Percentiles rank a stretch among this genome's conserved stretches.
Conservation (phyloP, 2,113 vertebrate genomes). For the Arvicanthis niloticus region DNA sequence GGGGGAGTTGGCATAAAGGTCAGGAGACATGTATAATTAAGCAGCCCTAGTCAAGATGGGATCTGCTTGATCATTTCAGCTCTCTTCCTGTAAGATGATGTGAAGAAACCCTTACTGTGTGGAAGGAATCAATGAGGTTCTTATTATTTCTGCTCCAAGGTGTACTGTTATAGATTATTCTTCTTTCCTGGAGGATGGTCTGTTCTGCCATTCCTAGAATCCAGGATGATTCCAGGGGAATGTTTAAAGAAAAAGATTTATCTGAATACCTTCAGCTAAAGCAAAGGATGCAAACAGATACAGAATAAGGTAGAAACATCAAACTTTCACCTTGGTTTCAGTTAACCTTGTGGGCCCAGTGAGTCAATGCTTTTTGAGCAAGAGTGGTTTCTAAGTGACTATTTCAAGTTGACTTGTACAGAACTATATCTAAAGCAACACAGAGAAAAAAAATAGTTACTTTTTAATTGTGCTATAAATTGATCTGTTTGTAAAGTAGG, state of each 20-base stretch:
- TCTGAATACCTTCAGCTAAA: not conserved
- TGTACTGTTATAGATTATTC: not conserved
- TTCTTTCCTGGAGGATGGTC: not conserved
- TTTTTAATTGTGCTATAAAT: slow-evolving; percentile 19
- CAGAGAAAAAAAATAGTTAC: not conserved
- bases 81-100: not conserved
- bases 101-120: not conserved
- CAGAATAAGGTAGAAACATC: not conserved
- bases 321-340: not conserved
- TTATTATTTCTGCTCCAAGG: not conserved
- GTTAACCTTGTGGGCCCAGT: not conserved
- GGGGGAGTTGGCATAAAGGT: not conserved
- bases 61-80: not conserved
- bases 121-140: not conserved
- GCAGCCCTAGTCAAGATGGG: not conserved
- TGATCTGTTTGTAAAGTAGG: not conserved
- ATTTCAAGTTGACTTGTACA: not conserved
- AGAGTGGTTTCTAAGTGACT: not conserved
- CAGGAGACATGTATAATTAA: not conserved
- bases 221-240: not conserved
- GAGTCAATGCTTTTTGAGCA: not conserved
- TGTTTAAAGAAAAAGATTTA: not conserved
- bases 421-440: not conserved
- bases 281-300: not conserved
- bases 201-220: not conserved